Conservation (phyloP, 92 coral and sea anemone species). For the Plumapathes pennacea region DNA sequence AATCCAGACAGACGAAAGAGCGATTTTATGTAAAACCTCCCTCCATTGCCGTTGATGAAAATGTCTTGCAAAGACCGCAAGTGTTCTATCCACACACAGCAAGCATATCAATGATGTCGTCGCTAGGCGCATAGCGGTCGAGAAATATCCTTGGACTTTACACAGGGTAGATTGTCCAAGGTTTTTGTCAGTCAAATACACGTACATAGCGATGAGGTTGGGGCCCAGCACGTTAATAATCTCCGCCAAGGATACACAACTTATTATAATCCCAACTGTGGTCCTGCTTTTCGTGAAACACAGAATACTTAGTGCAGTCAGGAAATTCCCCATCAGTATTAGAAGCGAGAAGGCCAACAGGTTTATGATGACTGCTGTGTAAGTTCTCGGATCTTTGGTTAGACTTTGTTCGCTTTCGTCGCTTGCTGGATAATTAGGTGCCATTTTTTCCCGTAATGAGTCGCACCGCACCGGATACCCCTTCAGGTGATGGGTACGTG, state of each 20-base stretch:
- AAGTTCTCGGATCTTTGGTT: too few species aligned
- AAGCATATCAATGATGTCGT: slow-evolving; percentile 37
- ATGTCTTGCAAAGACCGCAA: slow-evolving; percentile 11
- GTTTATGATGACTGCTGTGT: slow-evolving; percentile 21
- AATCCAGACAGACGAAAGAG: too few species aligned
- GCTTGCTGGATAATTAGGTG: too few species aligned
- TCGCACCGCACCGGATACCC: too few species aligned
- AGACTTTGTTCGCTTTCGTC: too few species aligned
- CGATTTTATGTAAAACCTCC: too few species aligned
- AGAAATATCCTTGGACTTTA: slow-evolving; percentile 63
- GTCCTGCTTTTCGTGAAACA: slow-evolving; percentile 46
- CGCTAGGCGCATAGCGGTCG: slow-evolving; percentile 39
- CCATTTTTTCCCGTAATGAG: too few species aligned
- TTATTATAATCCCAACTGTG: slow-evolving; percentile 39
- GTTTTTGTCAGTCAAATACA: slow-evolving; percentile 9
- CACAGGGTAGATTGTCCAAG: slow-evolving; percentile 36
- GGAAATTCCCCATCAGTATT: slow-evolving; percentile 41
- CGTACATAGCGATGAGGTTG: slow-evolving; percentile 34
- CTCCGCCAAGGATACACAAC: slow-evolving; percentile 55
- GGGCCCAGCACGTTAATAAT: slow-evolving; percentile 59
- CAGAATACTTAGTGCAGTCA: slow-evolving; percentile 50
- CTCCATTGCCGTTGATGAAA: slow-evolving; percentile 49
- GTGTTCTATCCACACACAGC: slow-evolving; percentile 44
- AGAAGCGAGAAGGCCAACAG: slow-evolving; percentile 35
- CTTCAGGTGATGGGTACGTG: too few species aligned